These are phyloP conservation scores for Nomada flava DNA, from an alignment of 2,888 invertebrate genomes.

Conservation along the genomic window DNA sequence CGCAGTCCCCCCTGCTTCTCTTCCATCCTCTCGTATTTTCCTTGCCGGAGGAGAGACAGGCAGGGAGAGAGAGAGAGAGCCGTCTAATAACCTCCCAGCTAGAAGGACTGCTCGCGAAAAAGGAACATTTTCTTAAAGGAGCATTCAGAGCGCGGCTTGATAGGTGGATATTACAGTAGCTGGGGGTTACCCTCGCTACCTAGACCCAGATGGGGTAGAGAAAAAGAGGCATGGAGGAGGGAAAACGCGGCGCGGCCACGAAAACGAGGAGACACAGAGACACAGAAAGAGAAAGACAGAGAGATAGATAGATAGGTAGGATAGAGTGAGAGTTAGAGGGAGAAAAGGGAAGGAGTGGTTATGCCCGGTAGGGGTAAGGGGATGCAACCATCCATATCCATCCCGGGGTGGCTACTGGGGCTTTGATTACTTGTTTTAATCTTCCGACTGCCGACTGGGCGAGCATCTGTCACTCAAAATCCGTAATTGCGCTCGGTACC, in stretches of 20 bases:
- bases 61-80: conserved; percentile 31
- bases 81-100: conserved; percentile 65
- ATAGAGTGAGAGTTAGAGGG: neutral
- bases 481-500: conserved; percentile 82
- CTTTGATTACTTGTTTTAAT: conserved; percentile 85
- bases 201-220: conserved; percentile 33
- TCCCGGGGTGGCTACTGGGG: conserved; percentile 79
- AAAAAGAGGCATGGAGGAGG: conserved; percentile 56
- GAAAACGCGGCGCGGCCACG: conserved; percentile 59
- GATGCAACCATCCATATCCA: conserved; percentile 82
- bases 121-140: conserved; percentile 73
- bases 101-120: conserved; percentile 63
- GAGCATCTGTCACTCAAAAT: conserved; percentile 84
- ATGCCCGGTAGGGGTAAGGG: conserved; percentile 45
- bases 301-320: conserved; percentile 24
- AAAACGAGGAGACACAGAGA: conserved; percentile 63
- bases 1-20: neutral
- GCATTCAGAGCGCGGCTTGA: conserved; percentile 72
- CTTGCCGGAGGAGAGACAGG: neutral
- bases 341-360: conserved; percentile 26
- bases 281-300: conserved; percentile 38
- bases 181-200: conserved; percentile 60
- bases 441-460: conserved; percentile 83
- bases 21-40: conserved; percentile 2
- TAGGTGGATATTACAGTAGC: conserved; percentile 72